Percentiles rank a stretch among this genome's conserved stretches.
Conservation (phyloP, 2,888 invertebrate genomes). For the Andrena hattorfiana region DNA sequence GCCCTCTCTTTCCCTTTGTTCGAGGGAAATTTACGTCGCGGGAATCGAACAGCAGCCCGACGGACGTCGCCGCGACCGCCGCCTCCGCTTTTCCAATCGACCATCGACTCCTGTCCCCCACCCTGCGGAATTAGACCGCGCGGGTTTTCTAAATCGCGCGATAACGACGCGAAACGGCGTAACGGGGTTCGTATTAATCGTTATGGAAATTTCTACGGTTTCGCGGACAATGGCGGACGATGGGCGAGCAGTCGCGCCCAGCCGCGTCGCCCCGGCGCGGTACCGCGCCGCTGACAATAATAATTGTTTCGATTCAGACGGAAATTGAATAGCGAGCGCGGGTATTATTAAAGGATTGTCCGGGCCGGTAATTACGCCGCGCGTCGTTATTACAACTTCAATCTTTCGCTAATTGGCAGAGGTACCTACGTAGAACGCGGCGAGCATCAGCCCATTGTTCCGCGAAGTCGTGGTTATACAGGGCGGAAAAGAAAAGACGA, state of each 20-base stretch:
- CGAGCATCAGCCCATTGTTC: not conserved
- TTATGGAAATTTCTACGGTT: conserved; percentile 63
- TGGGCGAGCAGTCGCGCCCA: not conserved
- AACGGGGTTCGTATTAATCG: conserved; percentile 55
- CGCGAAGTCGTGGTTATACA: not conserved
- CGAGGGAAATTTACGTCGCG: conserved; percentile 19
- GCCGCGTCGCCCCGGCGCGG: not conserved
- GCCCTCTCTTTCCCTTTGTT: conserved; percentile 5
- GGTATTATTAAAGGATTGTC: conserved; percentile 53
- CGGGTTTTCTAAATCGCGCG: conserved; percentile 22
- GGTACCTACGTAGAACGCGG: not conserved
- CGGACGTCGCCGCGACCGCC: not conserved
- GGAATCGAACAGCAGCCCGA: not conserved
- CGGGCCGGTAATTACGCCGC: conserved; percentile 10
- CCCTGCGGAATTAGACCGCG: conserved; percentile 11
- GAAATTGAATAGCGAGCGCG: conserved; percentile 62
- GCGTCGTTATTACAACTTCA: conserved; percentile 36
- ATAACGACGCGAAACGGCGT: conserved; percentile 6
- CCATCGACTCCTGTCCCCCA: not conserved
- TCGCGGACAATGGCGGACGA: conserved; percentile 25
- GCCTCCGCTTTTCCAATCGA: not conserved
- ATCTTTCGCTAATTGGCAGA: conserved; percentile 51
- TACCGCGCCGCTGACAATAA: conserved; percentile 57
- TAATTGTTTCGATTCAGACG: conserved; percentile 68
- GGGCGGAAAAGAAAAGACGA: conserved; percentile 1